Evolutionary conservation across 2,797 vertebrate genomes (phyloP), one percentile per base, ranked within the genome.

Genomic region (Ptychadena robeensis): DNA sequence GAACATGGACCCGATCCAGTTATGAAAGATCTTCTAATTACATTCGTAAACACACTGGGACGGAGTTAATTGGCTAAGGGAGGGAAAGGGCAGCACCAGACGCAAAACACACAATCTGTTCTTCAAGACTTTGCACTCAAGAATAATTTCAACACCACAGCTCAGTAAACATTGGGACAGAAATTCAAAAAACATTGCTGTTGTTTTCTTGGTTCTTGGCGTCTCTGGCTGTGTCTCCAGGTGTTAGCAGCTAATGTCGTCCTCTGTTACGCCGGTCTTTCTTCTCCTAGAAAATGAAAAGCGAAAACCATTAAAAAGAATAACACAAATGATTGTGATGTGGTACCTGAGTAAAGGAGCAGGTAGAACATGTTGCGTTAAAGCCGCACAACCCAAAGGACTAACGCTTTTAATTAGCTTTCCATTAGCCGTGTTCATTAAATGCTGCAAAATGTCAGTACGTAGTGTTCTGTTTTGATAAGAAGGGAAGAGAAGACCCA

Each of bases 401-500:
- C 22, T 2, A 11, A 1, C 12, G 44, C 34, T 79, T 80, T 84
- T 80, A 79, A 80, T 84, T 80, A 73, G 76, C n/a, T 80, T 80
- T 84, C 82, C 82, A 84, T 74, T 84, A 84, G 70, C 63, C 71
- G 22, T 35, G 63, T 74, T 84, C 77, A 69, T 80, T 79, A 84
- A 84, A 84, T 80, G 65, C 48, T 76, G 34, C 6, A 6, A 84
- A 84, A 84, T 84, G 82, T 84, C 82, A 84, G 77, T 18, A 65
- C 30, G 9, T 32, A 79, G 76, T 15, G 63, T 69, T n/a, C 61
- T 84, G 82, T 84, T 80, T 68, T 67, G 70, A 82, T 77, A 82
- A 78, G 73, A 66, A 34, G 76, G 48, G 44, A 69, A 74, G 68
- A 80, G 73, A 73, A 59, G 67, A 15, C 61, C 70, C 70, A 75